Percentiles rank a stretch among this genome's conserved stretches.
phyloP scores from a whole-genome alignment of 2,113 vertebrate species.

The Dendrocopos noguchii region DNA sequence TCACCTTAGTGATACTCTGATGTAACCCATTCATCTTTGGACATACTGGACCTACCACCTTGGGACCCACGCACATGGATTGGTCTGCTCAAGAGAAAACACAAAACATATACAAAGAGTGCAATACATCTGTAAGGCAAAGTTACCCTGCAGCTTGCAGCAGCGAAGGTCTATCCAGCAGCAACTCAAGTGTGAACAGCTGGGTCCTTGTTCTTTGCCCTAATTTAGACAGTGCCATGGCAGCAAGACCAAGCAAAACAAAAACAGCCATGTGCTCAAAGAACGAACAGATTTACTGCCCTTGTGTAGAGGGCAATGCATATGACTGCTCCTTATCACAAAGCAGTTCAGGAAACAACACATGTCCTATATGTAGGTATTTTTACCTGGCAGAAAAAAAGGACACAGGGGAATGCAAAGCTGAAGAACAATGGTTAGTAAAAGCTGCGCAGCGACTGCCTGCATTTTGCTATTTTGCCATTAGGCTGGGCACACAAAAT shows the following conservation, averaged over 20 bases:
- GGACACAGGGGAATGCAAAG: neutral
- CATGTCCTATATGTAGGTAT: accelerated
- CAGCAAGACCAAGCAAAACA: neutral
- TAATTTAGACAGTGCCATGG: neutral
- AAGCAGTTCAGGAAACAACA: neutral
- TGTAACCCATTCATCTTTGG: neutral
- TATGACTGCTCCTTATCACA: neutral
- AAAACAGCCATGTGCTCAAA: neutral
- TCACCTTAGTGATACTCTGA: accelerated
- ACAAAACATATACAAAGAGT: neutral
- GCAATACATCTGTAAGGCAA: accelerated
- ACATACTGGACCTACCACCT: neutral
- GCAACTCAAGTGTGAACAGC: neutral
- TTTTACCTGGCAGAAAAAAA: neutral
- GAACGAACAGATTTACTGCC: neutral
- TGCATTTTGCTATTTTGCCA: neutral
- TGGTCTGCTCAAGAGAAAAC: neutral
- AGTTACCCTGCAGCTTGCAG: neutral
- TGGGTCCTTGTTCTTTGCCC: neutral
- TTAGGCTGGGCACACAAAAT: neutral
- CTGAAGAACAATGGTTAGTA: neutral
- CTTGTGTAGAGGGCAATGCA: neutral
- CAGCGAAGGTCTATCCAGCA: neutral
- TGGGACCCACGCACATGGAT: neutral
- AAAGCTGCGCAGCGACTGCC: neutral